phyloP scores from a whole-genome alignment of 37 sponge, comb jelly and placozoan species.

The Corticium candelabrum region DNA sequence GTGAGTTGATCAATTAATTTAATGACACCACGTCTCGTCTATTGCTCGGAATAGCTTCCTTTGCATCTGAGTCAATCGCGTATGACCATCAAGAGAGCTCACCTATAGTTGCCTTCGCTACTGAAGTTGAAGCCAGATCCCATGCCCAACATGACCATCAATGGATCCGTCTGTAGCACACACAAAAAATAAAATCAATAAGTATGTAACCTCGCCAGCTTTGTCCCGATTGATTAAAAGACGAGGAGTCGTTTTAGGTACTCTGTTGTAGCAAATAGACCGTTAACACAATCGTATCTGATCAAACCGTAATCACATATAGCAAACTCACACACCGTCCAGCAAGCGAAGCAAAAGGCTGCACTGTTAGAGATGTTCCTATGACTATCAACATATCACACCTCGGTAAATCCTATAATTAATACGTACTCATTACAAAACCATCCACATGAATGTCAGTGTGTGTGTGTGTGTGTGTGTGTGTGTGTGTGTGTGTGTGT shows the following conservation, averaged over 20 bases:
- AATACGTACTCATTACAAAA: no score
- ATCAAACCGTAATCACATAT: no score
- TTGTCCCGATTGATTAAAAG: conserved; percentile 80
- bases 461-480: no score
- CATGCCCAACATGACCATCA: conserved; percentile 50
- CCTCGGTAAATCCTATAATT: conserved; percentile 41
- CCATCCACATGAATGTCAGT: no score
- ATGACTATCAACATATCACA: conserved; percentile 74
- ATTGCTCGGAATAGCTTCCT: no score
- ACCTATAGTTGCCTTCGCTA: conserved; percentile 57
- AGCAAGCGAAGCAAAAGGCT: conserved; percentile 81
- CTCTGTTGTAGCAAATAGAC: conserved; percentile 19
- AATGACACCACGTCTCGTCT: no score
- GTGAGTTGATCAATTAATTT: no score
- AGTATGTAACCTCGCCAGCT: conserved; percentile 52
- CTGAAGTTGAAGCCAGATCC: conserved; percentile 67
- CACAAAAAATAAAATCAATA: not conserved
- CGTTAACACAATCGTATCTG: not conserved
- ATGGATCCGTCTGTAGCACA: conserved; percentile 25
- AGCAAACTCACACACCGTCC: conserved; percentile 32
- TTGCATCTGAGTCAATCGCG: no score
- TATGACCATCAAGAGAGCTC: no score
- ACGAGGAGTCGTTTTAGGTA: conserved; percentile 66
- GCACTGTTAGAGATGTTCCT: conserved; percentile 85
- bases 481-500: no score